These are phyloP conservation scores for Aphidius colemani DNA, from an alignment of 2,888 invertebrate species.

Conservation along the genomic window DNA sequence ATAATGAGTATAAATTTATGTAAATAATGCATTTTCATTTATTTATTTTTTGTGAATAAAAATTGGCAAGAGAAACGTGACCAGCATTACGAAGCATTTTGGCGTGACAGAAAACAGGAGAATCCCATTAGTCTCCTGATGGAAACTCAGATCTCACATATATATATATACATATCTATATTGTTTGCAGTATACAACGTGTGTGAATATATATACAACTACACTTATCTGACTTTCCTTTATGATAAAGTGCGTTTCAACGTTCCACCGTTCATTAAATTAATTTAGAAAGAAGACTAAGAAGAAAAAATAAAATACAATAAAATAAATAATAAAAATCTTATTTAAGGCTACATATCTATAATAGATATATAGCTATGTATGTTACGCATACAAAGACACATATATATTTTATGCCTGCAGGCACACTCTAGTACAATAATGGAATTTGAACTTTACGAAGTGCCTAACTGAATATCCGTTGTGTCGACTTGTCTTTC, in stretches of 20 bases:
- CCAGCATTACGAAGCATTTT: background rate
- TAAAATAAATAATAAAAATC: background rate
- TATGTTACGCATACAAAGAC: background rate
- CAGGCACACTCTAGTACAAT: conserved; percentile 29
- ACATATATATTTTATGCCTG: background rate
- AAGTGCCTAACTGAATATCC: conserved; percentile 28
- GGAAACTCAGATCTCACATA: background rate
- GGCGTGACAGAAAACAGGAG: conserved; percentile 8
- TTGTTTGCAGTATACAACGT: background rate
- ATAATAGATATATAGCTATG: too few species aligned
- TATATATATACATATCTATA: background rate
- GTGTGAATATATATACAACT: background rate
- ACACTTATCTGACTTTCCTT: conserved; percentile 7
- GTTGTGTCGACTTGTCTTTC: background rate
- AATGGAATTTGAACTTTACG: conserved; percentile 44
- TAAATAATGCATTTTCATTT: too few species aligned
- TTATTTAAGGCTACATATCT: too few species aligned
- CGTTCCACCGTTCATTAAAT: background rate
- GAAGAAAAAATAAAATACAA: conserved; percentile 1
- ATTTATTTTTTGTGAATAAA: too few species aligned
- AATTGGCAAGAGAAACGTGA: too few species aligned
- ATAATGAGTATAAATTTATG: too few species aligned
- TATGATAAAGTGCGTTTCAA: conserved; percentile 15
- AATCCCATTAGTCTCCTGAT: conserved; percentile 9
- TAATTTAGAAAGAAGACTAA: conserved; percentile 2